phyloP scores from a whole-genome alignment of 2,888 invertebrate genomes.

The Epicampocera succincta region DNA sequence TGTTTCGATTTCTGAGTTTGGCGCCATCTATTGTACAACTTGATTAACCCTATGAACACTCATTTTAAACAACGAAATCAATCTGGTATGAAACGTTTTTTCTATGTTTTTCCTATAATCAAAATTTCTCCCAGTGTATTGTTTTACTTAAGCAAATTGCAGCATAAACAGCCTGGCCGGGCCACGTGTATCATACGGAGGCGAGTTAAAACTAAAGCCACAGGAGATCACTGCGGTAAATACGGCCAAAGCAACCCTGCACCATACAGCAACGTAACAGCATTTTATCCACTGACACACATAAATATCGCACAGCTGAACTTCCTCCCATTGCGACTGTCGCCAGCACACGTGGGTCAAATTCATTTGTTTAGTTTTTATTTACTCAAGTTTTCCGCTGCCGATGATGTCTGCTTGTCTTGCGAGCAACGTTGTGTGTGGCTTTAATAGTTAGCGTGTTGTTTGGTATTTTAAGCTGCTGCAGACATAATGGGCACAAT shows the following conservation, averaged over 20 bases:
- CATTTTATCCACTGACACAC: slow-evolving; percentile 32
- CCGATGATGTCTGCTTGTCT: slow-evolving; percentile 19
- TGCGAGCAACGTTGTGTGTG: background rate
- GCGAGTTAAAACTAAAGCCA: slow-evolving; percentile 54
- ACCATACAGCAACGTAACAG: slow-evolving; percentile 4
- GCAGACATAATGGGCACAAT: slow-evolving; percentile 66
- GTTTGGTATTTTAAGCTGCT: slow-evolving; percentile 55
- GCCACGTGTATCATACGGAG: slow-evolving; percentile 56
- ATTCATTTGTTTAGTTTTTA: slow-evolving; percentile 46
- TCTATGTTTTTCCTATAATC: too few relatives aligned
- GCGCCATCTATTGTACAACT: too few relatives aligned
- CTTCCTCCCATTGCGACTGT: slow-evolving; percentile 36
- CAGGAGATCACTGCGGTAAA: slow-evolving; percentile 69
- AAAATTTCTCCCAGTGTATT: slow-evolving; percentile 35
- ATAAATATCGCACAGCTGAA: background rate
- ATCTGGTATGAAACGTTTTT: too few relatives aligned
- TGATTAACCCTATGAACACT: too few relatives aligned
- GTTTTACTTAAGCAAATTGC: background rate
- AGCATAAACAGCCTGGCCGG: slow-evolving; percentile 2
- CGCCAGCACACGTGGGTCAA: slow-evolving; percentile 69
- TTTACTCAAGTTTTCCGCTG: slow-evolving; percentile 21
- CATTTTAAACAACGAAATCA: too few relatives aligned
- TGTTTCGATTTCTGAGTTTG: too few relatives aligned
- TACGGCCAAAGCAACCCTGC: slow-evolving; percentile 40
- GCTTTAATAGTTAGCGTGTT: slow-evolving; percentile 38